These are phyloP conservation scores for Rutpela maculata DNA, from an alignment of 2,888 invertebrate species.

Conservation along the genomic window DNA sequence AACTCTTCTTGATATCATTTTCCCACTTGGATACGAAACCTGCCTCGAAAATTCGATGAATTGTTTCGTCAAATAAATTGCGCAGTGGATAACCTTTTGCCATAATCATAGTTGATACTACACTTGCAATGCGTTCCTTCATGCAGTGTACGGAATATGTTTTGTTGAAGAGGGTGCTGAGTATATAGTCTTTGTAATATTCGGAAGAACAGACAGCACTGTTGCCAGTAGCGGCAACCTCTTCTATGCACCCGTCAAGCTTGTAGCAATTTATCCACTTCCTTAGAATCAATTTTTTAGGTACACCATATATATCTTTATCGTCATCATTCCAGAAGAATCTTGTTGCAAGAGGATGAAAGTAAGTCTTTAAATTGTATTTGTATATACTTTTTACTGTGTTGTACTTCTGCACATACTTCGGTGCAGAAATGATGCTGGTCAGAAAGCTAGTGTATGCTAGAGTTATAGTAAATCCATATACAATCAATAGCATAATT, in stretches of 20 bases:
- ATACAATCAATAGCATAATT: constrained; percentile 28
- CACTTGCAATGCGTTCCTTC: background rate
- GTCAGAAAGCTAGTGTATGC: constrained; percentile 41
- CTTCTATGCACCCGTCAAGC: background rate
- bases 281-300: background rate
- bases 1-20: background rate
- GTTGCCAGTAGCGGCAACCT: background rate
- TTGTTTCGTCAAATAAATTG: background rate
- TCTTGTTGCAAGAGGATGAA: background rate
- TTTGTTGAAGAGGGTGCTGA: background rate
- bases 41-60: background rate
- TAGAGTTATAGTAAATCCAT: constrained; percentile 24
- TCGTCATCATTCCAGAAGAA: background rate
- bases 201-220: background rate
- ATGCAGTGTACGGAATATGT: background rate
- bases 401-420: too few species aligned
- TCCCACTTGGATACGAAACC: constrained; percentile 26
- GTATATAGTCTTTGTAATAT: constrained; percentile 9
- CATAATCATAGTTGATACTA: background rate
- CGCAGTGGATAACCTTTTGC: constrained; percentile 23
- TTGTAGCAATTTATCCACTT: constrained; percentile 1
- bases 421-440: too few species aligned
- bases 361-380: constrained; percentile 43
- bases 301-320: background rate
- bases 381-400: too few species aligned